phyloP scores from a whole-genome alignment of 2,113 vertebrate species.

The Heterochromis multidens region DNA sequence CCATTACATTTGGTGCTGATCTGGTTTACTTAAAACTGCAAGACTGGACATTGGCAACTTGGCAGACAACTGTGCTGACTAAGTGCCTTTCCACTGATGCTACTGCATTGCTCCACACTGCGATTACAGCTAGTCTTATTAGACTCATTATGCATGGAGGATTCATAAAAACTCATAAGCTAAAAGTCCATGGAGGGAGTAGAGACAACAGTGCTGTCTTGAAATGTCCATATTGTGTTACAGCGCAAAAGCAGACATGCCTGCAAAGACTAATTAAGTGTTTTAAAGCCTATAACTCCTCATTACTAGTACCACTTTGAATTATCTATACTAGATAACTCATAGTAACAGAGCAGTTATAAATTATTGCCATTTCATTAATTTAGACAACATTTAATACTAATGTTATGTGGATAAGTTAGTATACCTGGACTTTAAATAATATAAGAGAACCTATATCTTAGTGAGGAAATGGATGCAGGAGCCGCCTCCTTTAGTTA shows the following conservation, averaged over 20 bases:
- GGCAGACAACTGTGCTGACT: not conserved
- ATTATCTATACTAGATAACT: not conserved
- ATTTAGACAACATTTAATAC: not conserved
- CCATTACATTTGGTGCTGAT: not conserved
- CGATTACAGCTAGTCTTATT: not conserved
- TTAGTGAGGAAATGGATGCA: not conserved
- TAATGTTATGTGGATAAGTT: not conserved
- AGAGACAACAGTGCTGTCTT: not conserved
- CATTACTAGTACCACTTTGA: not conserved
- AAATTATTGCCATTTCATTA: not conserved
- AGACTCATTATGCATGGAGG: not conserved
- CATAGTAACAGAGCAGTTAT: not conserved
- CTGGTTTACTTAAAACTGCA: not conserved
- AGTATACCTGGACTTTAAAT: not conserved
- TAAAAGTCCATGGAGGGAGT: not conserved
- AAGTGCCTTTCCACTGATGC: not conserved
- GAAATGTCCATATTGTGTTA: not conserved
- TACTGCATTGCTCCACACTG: not conserved
- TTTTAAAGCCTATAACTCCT: not conserved
- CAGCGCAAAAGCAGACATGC: not conserved
- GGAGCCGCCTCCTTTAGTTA: not conserved
- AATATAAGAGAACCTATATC: not conserved
- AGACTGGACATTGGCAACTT: not conserved
- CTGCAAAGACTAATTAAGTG: not conserved
- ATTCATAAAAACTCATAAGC: not conserved